phyloP scores from a whole-genome alignment of 2,113 vertebrate species.

The Seriola quinqueradiata region DNA sequence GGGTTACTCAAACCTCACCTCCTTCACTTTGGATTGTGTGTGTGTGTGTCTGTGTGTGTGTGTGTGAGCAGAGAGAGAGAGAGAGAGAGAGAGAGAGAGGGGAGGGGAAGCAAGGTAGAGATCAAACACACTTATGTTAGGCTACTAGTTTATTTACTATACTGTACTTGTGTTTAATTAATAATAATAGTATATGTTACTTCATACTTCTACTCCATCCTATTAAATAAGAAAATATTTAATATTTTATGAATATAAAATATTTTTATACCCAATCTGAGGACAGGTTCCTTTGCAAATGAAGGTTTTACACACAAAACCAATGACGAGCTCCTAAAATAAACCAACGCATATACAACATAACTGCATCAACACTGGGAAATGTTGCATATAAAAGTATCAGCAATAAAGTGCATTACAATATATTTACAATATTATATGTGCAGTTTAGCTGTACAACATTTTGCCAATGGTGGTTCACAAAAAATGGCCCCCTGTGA shows the following conservation, averaged over 20 bases:
- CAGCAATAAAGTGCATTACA: too few species aligned
- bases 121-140: constrained; percentile 43
- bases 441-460: not conserved
- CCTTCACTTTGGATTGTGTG: constrained; percentile 25
- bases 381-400: not conserved
- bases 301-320: too few species aligned
- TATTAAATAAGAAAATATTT: not conserved
- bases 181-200: not conserved
- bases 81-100: not conserved
- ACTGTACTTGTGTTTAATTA: not conserved
- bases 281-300: not conserved
- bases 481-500: not conserved
- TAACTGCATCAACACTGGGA: too few species aligned
- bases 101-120: not conserved
- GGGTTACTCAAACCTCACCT: constrained; percentile 37
- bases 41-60: constrained; percentile 11
- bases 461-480: not conserved
- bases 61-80: not conserved
- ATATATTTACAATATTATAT: not conserved
- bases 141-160: not conserved
- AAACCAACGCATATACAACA: not conserved
- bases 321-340: too few species aligned
- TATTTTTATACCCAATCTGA: not conserved
- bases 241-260: not conserved
- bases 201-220: too few species aligned